Conservation (phyloP, 2,888 invertebrate genomes). For the Leptinotarsa rubiginosa region DNA sequence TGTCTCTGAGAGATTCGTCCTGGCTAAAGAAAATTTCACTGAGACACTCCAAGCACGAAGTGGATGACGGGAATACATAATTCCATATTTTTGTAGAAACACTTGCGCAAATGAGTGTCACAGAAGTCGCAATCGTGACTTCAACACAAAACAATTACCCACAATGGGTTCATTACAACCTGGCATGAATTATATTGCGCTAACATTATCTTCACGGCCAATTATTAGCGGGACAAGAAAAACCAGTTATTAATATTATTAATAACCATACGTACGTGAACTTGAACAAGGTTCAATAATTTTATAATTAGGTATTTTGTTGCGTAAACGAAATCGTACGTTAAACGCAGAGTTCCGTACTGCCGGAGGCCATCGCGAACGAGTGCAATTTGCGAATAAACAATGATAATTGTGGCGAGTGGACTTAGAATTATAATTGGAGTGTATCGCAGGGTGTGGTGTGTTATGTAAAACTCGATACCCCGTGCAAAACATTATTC, state of each 20-base stretch:
- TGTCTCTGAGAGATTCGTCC: no score
- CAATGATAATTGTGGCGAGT: slow-evolving; percentile 7
- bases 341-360: slow-evolving; percentile 23
- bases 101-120: neutral
- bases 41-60: no score
- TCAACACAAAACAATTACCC: slow-evolving; percentile 15
- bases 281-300: slow-evolving; percentile 57
- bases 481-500: neutral
- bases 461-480: slow-evolving; percentile 6
- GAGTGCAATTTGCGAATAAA: slow-evolving; percentile 12
- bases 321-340: slow-evolving; percentile 47
- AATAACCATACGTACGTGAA: slow-evolving; percentile 52
- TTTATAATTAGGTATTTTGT: slow-evolving; percentile 51
- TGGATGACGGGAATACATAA: no score
- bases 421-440: slow-evolving; percentile 1
- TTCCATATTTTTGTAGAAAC: slow-evolving; percentile 7
- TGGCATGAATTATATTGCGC: slow-evolving; percentile 13
- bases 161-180: slow-evolving; percentile 28
- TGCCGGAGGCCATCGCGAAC: slow-evolving; percentile 11
- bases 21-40: no score
- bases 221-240: slow-evolving; percentile 50
- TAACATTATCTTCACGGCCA: slow-evolving; percentile 39
- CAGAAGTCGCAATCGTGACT: neutral
- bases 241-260: slow-evolving; percentile 56
- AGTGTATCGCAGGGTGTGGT: slow-evolving; percentile 2